Percentiles rank a stretch among this genome's conserved stretches.
phyloP scores from a whole-genome alignment of 2,113 vertebrate genomes.

The Leucopsar rothschildi region DNA sequence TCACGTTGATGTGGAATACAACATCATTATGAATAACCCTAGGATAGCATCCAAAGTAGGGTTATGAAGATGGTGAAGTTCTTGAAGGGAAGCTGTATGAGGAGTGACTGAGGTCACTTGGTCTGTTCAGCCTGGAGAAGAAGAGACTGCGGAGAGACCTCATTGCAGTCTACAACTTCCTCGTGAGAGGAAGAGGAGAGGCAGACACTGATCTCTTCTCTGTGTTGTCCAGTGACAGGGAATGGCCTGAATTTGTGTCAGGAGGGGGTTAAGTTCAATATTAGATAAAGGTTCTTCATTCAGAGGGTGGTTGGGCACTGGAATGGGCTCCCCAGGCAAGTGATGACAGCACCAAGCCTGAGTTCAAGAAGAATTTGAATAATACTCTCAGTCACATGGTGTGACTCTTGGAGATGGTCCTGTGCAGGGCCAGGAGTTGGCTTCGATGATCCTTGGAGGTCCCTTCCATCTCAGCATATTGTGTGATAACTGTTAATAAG shows the following conservation, averaged over 20 bases:
- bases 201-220: not conserved
- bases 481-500: not conserved
- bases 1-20: not conserved
- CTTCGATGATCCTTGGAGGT: not conserved
- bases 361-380: not conserved
- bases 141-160: not conserved
- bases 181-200: not conserved
- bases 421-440: not conserved
- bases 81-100: not conserved
- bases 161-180: not conserved
- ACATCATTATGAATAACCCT: not conserved
- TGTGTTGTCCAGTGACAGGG: not conserved
- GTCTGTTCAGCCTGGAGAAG: not conserved
- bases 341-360: not conserved
- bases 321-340: not conserved
- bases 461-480: not conserved
- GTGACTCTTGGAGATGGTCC: not conserved
- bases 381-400: not conserved
- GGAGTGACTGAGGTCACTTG: not conserved
- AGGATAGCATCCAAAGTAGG: not conserved
- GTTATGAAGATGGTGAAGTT: not conserved
- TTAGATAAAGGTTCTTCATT: not conserved
- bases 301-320: not conserved
- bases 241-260: not conserved
- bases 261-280: not conserved